Base-by-base conservation (phyloP, 2,113 vertebrate species). In the Kryptolebias marmoratus region DNA sequence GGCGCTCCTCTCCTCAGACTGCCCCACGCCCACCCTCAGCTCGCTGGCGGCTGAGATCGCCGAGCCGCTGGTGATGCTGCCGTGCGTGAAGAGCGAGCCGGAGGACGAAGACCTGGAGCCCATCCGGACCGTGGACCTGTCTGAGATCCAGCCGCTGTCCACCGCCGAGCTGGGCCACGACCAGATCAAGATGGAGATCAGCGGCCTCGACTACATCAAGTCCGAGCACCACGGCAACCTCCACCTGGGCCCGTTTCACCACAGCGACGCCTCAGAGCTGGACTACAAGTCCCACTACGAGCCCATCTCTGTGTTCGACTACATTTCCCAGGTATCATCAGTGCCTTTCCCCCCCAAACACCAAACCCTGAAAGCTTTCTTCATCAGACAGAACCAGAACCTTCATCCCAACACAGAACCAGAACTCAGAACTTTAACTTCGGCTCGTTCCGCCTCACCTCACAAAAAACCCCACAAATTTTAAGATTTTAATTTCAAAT, bases 131-230 rank as follows among this genome's bases (percentile, higher is more conserved):
- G 93, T 95, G 57, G 94, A 95, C 79, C 86, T 95, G 69, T 94
- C 94, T 0, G 91, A 93, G 83, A 95, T 95, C 85, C 93, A 94
- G 87, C 87, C 92, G 0, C 90, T 95, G 66, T 93, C 92, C 77
- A 95, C 93, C 0, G 94, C 94, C 0, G 93, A 94, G 76, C 90
- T 95, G 80, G 92, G 93, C 57, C 90, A 88, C 1, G 93, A 94
- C 14, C 93, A 94, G 84, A 92, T 95, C 83, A 91, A 94, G 86
- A 95, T 95, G 94, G 94, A 95, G 88, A 94, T 95, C 90, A 94
- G 93, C 36, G 94, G 94, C 36, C 87, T 95, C 2, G 94, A 95
- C 75, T 95, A 95, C 89, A 95, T 95, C 78, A 95, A 94, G 80
- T 93, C 94, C 0, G 93, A 94, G 81, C 93, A 90, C 80, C 91